Percentiles rank a stretch among this genome's conserved stretches.
These are phyloP conservation scores for Leptoteleia sp. DNA, from an alignment of 1,140 invertebrate species.

Conservation along the genomic window DNA sequence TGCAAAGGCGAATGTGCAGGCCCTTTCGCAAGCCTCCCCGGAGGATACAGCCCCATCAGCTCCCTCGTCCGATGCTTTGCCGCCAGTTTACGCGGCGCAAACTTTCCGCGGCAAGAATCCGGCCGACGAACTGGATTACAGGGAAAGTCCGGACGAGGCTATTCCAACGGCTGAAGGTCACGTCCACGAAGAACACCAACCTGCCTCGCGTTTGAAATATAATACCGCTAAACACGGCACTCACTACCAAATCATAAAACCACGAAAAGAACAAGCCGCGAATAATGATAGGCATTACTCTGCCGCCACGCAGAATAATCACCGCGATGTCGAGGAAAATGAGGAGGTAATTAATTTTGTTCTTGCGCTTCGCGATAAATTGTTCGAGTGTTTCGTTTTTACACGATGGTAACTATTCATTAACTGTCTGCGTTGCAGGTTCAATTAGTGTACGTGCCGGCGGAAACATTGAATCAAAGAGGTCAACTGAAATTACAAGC, in stretches of 20 bases:
- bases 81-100: slow-evolving; percentile 73
- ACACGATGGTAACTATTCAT: background rate
- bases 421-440: slow-evolving; percentile 79
- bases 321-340: slow-evolving; percentile 54
- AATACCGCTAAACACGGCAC: slow-evolving; percentile 31
- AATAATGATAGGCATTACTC: slow-evolving; percentile 58
- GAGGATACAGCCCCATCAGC: slow-evolving; percentile 72
- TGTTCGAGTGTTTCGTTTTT: background rate
- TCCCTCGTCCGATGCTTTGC: slow-evolving; percentile 70
- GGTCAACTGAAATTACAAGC: slow-evolving; percentile 71
- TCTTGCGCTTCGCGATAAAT: background rate
- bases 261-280: slow-evolving; percentile 20
- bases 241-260: slow-evolving; percentile 51
- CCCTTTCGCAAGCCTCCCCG: slow-evolving; percentile 58
- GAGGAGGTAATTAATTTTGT: slow-evolving; percentile 68
- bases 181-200: slow-evolving; percentile 6
- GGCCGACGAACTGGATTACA: slow-evolving; percentile 55
- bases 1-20: slow-evolving; percentile 70
- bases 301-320: slow-evolving; percentile 31
- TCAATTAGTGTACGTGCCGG: slow-evolving; percentile 89
- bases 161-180: slow-evolving; percentile 39
- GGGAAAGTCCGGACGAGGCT: slow-evolving; percentile 43
- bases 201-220: slow-evolving; percentile 42
- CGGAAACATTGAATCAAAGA: slow-evolving; percentile 86
- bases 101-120: slow-evolving; percentile 68